Percentiles rank a stretch among this genome's conserved stretches.
phyloP scores from a whole-genome alignment of 2,113 vertebrate genomes.

The Aldabrachelys gigantea region DNA sequence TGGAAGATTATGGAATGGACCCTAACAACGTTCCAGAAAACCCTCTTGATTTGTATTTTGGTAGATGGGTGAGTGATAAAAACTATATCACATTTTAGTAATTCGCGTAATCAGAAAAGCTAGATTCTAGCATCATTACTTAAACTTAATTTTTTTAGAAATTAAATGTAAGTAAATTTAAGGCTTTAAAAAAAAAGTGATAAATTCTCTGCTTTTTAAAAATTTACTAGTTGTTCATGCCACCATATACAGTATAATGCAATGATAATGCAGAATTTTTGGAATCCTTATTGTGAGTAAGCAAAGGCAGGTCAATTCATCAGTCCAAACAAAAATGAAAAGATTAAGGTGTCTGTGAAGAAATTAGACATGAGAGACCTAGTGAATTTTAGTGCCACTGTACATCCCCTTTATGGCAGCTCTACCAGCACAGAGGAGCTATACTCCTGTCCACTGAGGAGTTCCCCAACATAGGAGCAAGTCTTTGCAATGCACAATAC shows the following conservation, averaged over 20 bases:
- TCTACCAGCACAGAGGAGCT: neutral
- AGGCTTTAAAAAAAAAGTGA: neutral
- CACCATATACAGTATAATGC: neutral
- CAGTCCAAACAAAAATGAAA: neutral
- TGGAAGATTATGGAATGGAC: conserved; percentile 95
- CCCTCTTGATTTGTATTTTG: conserved; percentile 91
- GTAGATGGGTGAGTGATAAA: conserved; percentile 91
- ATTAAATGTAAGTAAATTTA: neutral
- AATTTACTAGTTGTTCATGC: neutral
- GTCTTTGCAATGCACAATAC: neutral
- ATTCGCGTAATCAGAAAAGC: neutral
- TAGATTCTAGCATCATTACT: neutral
- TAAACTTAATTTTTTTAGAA: neutral
- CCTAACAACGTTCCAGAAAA: conserved; percentile 90
- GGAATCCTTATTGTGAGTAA: neutral
- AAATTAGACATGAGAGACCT: neutral
- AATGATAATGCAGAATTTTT: neutral
- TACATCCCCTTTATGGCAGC: neutral
- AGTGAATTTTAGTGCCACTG: neutral
- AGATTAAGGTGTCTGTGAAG: neutral
- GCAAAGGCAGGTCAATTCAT: neutral
- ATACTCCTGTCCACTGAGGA: accelerated
- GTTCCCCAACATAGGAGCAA: neutral
- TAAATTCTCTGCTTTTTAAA: neutral
- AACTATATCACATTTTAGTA: neutral